Conservation (phyloP, 1,140 invertebrate genomes). For the Penaeus vannamei region DNA sequence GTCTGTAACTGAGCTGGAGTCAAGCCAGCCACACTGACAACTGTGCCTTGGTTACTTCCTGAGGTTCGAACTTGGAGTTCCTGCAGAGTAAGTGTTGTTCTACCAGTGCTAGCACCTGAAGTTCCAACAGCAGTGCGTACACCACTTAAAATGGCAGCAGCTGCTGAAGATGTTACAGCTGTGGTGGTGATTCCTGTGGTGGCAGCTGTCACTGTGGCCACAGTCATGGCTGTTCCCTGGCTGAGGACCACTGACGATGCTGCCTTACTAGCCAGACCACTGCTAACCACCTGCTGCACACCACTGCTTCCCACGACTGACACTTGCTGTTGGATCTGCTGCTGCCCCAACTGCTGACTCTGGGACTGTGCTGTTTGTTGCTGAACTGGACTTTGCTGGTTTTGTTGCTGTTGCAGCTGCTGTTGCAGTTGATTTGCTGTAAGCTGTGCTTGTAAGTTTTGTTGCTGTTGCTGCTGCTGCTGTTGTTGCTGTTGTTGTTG, state of each 20-base stretch:
- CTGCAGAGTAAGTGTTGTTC: conserved; percentile 58
- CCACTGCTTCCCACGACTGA: conserved; percentile 52
- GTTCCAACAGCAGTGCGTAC: conserved; percentile 49
- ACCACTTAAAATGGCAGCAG: conserved; percentile 51
- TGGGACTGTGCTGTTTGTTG: conserved; percentile 69
- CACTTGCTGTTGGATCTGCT: conserved; percentile 66
- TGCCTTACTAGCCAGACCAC: conserved; percentile 56
- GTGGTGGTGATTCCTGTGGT: conserved; percentile 47
- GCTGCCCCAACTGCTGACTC: conserved; percentile 63
- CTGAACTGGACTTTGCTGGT: conserved; percentile 67
- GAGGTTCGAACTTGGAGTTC: conserved; percentile 58
- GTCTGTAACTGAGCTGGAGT: conserved; percentile 71
- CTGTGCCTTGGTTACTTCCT: conserved; percentile 67
- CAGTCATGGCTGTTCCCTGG: conserved; percentile 57
- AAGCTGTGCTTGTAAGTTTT: conserved; percentile 67
- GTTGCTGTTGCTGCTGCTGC: conserved; percentile 61
- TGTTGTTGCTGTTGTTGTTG: conserved; percentile 62
- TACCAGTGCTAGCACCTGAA: conserved; percentile 46
- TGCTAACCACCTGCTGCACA: conserved; percentile 51
- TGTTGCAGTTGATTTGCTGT: conserved; percentile 44
- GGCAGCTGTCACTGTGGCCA: conserved; percentile 58
- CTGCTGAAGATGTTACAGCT: conserved; percentile 48
- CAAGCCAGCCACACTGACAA: conserved; percentile 71
- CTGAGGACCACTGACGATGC: conserved; percentile 60
- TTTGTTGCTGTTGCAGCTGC: conserved; percentile 64